Evolutionary conservation across 2,888 invertebrate genomes (phyloP).

Genomic region (Drosophila pegasa): DNA sequence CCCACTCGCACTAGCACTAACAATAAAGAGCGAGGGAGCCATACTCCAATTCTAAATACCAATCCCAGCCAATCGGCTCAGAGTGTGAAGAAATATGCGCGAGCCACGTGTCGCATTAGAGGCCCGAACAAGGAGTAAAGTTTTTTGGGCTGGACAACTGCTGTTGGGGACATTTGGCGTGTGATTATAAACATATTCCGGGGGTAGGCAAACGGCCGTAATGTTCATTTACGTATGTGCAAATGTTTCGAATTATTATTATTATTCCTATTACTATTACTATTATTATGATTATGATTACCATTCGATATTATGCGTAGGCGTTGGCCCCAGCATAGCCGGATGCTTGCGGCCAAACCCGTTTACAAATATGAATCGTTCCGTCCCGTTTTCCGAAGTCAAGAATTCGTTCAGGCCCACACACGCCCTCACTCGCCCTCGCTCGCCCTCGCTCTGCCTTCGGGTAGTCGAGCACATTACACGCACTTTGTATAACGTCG

Average conservation of each 20-base stretch:
- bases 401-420: conserved; percentile 33
- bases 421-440: not conserved
- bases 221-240: conserved; percentile 77
- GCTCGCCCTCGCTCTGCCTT: conserved; percentile 3
- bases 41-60: conserved; percentile 16
- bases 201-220: conserved; percentile 37
- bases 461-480: conserved; percentile 66
- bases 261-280: conserved; percentile 68
- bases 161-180: conserved; percentile 51
- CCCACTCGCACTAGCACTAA: conserved; percentile 36
- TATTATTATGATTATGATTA: conserved; percentile 81
- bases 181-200: conserved; percentile 76
- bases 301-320: conserved; percentile 67
- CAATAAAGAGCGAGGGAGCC: conserved; percentile 4
- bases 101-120: conserved; percentile 72
- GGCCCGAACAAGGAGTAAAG: conserved; percentile 35
- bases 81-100: conserved; percentile 66
- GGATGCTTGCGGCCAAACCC: conserved; percentile 44
- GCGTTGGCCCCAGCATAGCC: not conserved
- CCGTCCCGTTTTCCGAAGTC: conserved; percentile 38
- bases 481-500: conserved; percentile 82
- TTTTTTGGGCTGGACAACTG: conserved; percentile 55
- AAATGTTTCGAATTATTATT: conserved; percentile 68
- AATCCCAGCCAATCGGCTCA: conserved; percentile 34
- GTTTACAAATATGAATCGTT: conserved; percentile 72